phyloP scores from a whole-genome alignment of 2,113 vertebrate genomes.

The Haemorhous mexicanus region DNA sequence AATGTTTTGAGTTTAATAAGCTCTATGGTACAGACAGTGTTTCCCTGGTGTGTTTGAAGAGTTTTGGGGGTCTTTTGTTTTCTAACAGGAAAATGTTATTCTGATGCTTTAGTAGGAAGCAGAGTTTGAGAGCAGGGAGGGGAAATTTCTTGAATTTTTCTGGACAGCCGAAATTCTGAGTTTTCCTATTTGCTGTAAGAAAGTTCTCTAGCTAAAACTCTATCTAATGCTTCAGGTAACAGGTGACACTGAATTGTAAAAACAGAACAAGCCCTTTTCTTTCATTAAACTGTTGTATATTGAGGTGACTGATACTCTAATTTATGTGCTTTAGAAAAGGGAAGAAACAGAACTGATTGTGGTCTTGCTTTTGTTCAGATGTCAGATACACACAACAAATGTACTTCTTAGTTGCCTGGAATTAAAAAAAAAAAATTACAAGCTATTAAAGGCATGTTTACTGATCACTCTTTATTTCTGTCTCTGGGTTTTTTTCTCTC shows the following conservation, averaged over 20 bases:
- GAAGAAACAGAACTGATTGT: slow-evolving; percentile 12
- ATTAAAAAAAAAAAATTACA: slow-evolving; percentile 27
- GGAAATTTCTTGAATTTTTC: not conserved
- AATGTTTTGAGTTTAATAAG: not conserved
- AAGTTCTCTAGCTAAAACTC: not conserved
- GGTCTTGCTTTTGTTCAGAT: slow-evolving; percentile 25
- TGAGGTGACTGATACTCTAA: slow-evolving; percentile 33
- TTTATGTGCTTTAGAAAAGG: slow-evolving; percentile 53
- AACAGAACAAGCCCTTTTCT: not conserved
- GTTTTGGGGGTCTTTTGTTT: not conserved
- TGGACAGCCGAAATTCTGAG: not conserved
- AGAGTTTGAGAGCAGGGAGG: not conserved
- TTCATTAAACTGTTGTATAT: not conserved
- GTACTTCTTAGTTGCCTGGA: slow-evolving; percentile 51
- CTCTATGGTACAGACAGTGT: not conserved
- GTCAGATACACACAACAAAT: slow-evolving; percentile 45
- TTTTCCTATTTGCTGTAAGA: not conserved
- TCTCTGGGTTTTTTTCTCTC: not conserved
- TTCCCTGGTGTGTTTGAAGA: not conserved
- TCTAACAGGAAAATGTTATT: not conserved
- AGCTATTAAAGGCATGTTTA: slow-evolving; percentile 58
- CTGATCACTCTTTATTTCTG: slow-evolving; percentile 19
- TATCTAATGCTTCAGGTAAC: not conserved
- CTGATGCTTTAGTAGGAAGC: slow-evolving; percentile 7
- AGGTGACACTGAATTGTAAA: slow-evolving; percentile 15